These are phyloP conservation scores for Ferrisia virgata DNA, from an alignment of 2,888 invertebrate species.

Conservation along the genomic window DNA sequence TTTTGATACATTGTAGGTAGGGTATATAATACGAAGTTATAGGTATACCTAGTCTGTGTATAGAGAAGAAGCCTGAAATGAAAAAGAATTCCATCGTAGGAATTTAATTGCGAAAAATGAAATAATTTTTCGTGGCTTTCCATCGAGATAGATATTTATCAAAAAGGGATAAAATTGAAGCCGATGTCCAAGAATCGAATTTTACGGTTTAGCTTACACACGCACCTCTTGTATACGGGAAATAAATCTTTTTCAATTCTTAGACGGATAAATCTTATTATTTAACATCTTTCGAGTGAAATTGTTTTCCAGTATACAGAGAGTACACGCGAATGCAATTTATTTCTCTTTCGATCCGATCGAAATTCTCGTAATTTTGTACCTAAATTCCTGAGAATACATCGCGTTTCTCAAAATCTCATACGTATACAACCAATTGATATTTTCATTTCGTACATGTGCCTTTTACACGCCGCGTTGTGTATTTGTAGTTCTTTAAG, in stretches of 20 bases:
- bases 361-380: neutral
- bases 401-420: neutral
- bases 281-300: neutral
- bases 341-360: neutral
- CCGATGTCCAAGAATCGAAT: neutral
- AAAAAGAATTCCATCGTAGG: neutral
- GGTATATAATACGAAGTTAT: no score
- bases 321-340: slow-evolving; percentile 1
- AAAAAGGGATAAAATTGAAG: neutral
- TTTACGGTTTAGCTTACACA: neutral
- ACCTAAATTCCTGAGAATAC: neutral
- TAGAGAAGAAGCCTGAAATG: neutral
- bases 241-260: slow-evolving; percentile 7
- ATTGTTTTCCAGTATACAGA: neutral
- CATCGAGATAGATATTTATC: neutral
- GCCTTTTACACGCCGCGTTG: no score
- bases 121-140: neutral
- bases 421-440: no score
- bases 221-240: neutral
- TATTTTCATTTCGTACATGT: no score
- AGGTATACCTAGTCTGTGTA: no score
- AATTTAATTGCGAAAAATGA: neutral
- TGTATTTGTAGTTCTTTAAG: no score
- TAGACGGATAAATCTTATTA: slow-evolving; percentile 9
- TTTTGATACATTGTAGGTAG: no score